Evolutionary conservation across 1,140 invertebrate genomes (phyloP).

Genomic region (Drosophila sp.): DNA sequence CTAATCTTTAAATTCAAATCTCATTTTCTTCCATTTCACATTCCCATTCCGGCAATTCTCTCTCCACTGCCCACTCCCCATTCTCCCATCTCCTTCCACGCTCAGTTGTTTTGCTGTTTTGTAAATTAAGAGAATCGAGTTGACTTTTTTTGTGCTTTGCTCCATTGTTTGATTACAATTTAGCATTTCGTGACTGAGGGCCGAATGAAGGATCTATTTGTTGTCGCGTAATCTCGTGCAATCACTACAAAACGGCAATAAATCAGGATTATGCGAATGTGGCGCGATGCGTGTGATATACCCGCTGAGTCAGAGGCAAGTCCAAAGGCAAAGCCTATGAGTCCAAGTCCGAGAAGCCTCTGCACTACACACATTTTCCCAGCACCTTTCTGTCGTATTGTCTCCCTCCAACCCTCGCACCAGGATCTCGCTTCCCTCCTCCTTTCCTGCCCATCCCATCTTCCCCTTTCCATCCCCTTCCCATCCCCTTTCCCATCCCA

Average conservation of each 20-base stretch:
- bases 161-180: constrained; percentile 82
- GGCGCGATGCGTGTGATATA: constrained; percentile 75
- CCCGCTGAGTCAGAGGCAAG: not conserved
- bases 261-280: constrained; percentile 84
- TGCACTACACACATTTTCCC: constrained; percentile 42
- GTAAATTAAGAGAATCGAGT: constrained; percentile 72
- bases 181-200: constrained; percentile 80
- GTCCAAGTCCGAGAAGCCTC: constrained; percentile 9
- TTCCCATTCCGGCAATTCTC: constrained; percentile 1
- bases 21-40: constrained; percentile 56
- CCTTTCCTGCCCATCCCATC: constrained; percentile 4
- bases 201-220: constrained; percentile 83
- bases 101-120: constrained; percentile 46
- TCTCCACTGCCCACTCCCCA: not conserved
- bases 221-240: constrained; percentile 82
- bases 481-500: constrained; percentile 2
- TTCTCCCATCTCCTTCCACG: not conserved
- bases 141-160: constrained; percentile 45
- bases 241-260: constrained; percentile 84
- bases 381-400: constrained; percentile 35
- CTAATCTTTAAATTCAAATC: constrained; percentile 84
- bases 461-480: not conserved
- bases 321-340: constrained; percentile 42
- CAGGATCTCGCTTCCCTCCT: constrained; percentile 35
- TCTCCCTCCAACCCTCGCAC: constrained; percentile 36